Conservation (phyloP, 2,113 vertebrate species). For the Oncorhynchus masou region DNA sequence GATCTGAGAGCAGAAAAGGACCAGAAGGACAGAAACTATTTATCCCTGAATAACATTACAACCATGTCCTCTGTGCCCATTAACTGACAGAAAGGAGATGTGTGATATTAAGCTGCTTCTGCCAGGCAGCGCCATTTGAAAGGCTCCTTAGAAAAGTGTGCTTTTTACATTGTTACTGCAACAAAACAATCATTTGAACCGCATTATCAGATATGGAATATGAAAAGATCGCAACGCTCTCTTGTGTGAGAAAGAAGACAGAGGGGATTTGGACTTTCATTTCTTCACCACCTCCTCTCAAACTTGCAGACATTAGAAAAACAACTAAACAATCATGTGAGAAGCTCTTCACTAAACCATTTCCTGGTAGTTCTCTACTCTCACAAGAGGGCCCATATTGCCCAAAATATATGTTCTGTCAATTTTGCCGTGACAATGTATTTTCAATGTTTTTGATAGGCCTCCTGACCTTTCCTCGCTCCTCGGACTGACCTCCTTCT, state of each 20-base stretch:
- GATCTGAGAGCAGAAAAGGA: conserved; percentile 15
- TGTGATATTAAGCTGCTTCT: conserved; percentile 4
- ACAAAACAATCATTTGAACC: conserved; percentile 6
- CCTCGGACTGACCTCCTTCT: conserved; percentile 12
- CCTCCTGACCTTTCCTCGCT: conserved; percentile 4
- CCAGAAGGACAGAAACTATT: background rate
- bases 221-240: background rate
- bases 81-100: background rate
- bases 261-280: background rate
- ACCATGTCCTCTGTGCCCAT: background rate
- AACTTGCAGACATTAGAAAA: conserved; percentile 2
- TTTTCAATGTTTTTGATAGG: background rate
- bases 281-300: background rate
- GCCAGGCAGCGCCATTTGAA: background rate
- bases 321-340: conserved; percentile 10
- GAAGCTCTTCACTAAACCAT: conserved; percentile 17
- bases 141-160: background rate
- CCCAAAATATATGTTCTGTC: background rate
- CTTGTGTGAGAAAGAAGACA: conserved; percentile 8
- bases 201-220: conserved; percentile 17
- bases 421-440: background rate
- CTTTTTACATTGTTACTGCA: background rate
- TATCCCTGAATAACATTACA: conserved; percentile 4
- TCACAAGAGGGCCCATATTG: background rate
- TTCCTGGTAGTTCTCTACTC: conserved; percentile 19